A percentile compares a stretch with the other conserved stretches of the same genome.
phyloP scores from a whole-genome alignment of 2,113 vertebrate species.

The Chelonoidis abingdonii region DNA sequence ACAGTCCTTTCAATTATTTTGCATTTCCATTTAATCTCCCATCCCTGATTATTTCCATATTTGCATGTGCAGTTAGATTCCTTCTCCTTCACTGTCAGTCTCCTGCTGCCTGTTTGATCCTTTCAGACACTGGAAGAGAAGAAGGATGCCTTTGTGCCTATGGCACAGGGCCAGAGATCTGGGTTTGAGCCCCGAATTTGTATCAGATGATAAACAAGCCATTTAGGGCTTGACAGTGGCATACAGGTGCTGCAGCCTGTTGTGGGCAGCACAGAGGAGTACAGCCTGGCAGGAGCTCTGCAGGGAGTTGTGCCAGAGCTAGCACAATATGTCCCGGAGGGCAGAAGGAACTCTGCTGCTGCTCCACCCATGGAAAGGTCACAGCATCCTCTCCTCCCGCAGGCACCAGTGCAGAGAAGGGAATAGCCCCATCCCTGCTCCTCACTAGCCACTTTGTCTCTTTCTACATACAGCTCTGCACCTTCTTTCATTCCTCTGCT shows the following conservation, averaged over 20 bases:
- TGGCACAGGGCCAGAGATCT: background rate
- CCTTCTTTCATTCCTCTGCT: background rate
- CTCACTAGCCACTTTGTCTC: background rate
- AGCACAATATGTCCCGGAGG: background rate
- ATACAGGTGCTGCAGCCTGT: background rate
- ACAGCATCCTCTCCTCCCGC: too few relatives aligned
- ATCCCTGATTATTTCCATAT: background rate
- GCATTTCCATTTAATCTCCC: background rate
- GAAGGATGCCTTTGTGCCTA: background rate
- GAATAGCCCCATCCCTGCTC: background rate
- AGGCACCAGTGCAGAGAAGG: background rate
- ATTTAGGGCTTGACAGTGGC: background rate
- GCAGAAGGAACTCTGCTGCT: background rate
- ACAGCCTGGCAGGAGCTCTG: background rate
- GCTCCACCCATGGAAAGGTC: background rate
- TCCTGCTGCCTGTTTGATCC: background rate
- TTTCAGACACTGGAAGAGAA: background rate
- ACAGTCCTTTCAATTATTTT: background rate
- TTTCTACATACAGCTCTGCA: background rate
- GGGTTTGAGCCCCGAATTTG: background rate
- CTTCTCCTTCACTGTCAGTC: background rate
- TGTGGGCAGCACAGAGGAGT: background rate
- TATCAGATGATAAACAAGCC: background rate
- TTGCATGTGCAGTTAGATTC: background rate
- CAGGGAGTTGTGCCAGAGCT: background rate